Percentiles rank a stretch among this genome's conserved stretches.
phyloP scores from a whole-genome alignment of 2,888 invertebrate genomes.

The Kuschelorhynchus macadamiae region DNA sequence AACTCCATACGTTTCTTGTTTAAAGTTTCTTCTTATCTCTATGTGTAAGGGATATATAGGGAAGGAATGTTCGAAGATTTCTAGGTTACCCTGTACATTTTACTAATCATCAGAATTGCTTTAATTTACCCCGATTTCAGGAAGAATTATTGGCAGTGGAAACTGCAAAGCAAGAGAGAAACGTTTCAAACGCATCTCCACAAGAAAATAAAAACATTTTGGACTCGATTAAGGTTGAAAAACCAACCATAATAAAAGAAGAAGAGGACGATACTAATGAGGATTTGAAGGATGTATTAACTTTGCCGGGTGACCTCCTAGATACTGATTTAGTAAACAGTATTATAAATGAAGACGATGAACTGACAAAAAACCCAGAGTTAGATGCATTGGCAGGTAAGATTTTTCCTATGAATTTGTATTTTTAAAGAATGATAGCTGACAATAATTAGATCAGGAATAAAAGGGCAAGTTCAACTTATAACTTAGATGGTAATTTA shows the following conservation, averaged over 20 bases:
- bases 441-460: too few relatives aligned
- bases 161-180: constrained; percentile 75
- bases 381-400: constrained; percentile 69
- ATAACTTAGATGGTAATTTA: too few relatives aligned
- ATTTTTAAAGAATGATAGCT: too few relatives aligned
- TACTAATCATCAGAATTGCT: too few relatives aligned
- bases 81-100: too few relatives aligned
- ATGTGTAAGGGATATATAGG: too few relatives aligned
- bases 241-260: constrained; percentile 37
- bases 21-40: too few relatives aligned
- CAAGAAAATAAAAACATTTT: constrained; percentile 32
- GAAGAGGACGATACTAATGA: constrained; percentile 72
- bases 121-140: too few relatives aligned
- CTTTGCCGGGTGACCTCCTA: constrained; percentile 75
- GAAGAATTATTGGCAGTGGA: constrained; percentile 81
- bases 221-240: constrained; percentile 32
- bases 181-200: constrained; percentile 56
- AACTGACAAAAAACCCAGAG: constrained; percentile 71
- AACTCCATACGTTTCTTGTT: too few relatives aligned
- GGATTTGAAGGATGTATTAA: constrained; percentile 77
- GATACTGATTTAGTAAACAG: constrained; percentile 79
- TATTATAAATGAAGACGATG: constrained; percentile 77
- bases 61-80: too few relatives aligned
- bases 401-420: constrained; percentile 1
- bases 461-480: too few relatives aligned